Conservation (phyloP, 2,113 vertebrate species). For the Dipodomys stephensi region DNA sequence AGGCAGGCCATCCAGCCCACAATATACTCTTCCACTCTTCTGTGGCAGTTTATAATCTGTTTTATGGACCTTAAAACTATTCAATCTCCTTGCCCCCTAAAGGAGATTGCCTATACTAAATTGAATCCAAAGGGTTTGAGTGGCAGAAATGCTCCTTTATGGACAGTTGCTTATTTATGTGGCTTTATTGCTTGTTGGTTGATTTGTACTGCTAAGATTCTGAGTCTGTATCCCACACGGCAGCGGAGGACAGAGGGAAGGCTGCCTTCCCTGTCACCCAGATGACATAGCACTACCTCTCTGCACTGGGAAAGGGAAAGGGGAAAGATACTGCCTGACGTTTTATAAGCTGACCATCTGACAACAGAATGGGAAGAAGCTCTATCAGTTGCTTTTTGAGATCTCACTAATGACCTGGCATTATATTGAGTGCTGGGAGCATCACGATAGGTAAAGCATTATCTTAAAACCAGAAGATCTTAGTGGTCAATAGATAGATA, state of each 20-base stretch:
- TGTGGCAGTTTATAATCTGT: conserved; percentile 80
- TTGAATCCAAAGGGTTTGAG: conserved; percentile 43
- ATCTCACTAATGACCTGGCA: not conserved
- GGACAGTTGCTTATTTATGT: conserved; percentile 30
- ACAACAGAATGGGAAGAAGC: not conserved
- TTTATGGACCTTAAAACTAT: conserved; percentile 77
- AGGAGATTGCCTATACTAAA: conserved; percentile 66
- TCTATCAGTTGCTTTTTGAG: not conserved
- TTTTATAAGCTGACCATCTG: not conserved
- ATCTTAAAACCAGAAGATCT: not conserved
- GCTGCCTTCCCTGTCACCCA: not conserved
- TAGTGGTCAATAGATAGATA: not conserved
- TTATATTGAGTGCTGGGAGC: not conserved
- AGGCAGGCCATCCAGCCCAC: conserved; percentile 66
- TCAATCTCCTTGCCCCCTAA: conserved; percentile 49
- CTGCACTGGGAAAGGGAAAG: not conserved
- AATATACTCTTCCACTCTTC: conserved; percentile 39
- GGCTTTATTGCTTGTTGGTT: not conserved
- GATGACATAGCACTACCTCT: not conserved
- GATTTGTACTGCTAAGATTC: not conserved
- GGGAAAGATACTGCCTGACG: not conserved
- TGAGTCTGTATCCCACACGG: not conserved
- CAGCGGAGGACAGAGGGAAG: not conserved
- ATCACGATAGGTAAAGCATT: not conserved
- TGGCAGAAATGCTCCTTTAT: not conserved